Conservation (phyloP, 2,888 invertebrate genomes). For the Diadromus collaris region DNA sequence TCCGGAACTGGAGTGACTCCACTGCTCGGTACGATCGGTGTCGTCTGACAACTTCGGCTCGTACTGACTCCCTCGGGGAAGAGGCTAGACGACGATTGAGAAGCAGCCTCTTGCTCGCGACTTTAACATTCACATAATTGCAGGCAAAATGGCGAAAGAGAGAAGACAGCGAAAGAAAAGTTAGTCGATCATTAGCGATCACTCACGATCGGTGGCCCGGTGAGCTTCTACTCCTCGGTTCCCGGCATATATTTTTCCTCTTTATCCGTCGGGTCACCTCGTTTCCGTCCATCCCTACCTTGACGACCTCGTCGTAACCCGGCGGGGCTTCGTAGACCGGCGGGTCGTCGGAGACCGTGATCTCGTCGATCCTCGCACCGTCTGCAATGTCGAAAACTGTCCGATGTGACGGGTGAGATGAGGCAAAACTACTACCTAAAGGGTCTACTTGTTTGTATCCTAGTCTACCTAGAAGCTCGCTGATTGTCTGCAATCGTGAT, state of each 20-base stretch:
- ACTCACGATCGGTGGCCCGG: slow-evolving; percentile 73
- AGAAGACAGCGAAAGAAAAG: not conserved
- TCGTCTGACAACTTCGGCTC: slow-evolving; percentile 65
- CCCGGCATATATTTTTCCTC: slow-evolving; percentile 57
- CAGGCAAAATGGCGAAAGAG: not conserved
- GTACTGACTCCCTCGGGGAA: slow-evolving; percentile 57
- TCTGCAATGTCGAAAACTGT: slow-evolving; percentile 78
- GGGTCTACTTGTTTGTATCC: not conserved
- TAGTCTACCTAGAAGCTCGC: slow-evolving; percentile 84
- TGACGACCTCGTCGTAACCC: slow-evolving; percentile 86
- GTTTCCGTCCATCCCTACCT: slow-evolving; percentile 80
- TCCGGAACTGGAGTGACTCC: slow-evolving; percentile 66
- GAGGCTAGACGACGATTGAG: slow-evolving; percentile 63
- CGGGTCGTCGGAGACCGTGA: slow-evolving; percentile 83
- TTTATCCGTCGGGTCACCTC: slow-evolving; percentile 75
- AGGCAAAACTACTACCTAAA: slow-evolving; percentile 32
- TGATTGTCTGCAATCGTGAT: slow-evolving; percentile 85
- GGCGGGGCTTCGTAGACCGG: slow-evolving; percentile 88
- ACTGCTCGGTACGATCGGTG: slow-evolving; percentile 38
- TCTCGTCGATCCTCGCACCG: slow-evolving; percentile 81
- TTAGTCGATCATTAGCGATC: not conserved
- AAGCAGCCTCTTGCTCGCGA: slow-evolving; percentile 55
- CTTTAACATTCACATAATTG: slow-evolving; percentile 57
- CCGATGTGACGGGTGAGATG: slow-evolving; percentile 64
- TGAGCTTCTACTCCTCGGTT: slow-evolving; percentile 68